Percentiles rank a stretch among this genome's conserved stretches.
phyloP scores from a whole-genome alignment of 92 coral and sea anemone genomes.

The Isaurus tuberculatus region DNA sequence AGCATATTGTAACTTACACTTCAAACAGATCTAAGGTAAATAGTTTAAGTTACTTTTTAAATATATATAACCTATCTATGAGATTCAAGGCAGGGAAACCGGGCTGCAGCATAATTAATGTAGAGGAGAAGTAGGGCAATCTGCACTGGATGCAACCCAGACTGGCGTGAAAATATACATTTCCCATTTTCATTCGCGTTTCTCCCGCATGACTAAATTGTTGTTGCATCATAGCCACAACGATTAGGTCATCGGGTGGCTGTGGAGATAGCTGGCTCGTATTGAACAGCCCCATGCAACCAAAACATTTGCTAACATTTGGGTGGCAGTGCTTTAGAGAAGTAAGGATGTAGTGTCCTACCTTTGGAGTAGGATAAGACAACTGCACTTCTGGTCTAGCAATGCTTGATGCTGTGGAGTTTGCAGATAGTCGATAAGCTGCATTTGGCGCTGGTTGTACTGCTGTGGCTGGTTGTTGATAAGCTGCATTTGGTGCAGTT shows the following conservation, averaged over 20 bases:
- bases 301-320: constrained; percentile 33
- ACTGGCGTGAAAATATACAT: constrained; percentile 49
- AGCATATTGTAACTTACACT: background rate
- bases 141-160: constrained; percentile 26
- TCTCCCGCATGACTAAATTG: constrained; percentile 23
- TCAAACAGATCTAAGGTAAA: background rate
- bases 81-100: background rate
- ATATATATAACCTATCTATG: background rate
- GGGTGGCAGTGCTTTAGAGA: constrained; percentile 43
- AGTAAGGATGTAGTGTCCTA: constrained; percentile 14
- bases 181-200: constrained; percentile 27
- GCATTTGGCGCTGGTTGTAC: background rate
- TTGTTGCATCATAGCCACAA: constrained; percentile 34
- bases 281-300: constrained; percentile 33
- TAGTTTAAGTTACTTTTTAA: background rate
- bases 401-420: constrained; percentile 9
- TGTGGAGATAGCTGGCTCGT: constrained; percentile 17
- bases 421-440: background rate
- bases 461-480: constrained; percentile 8
- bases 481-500: constrained; percentile 7
- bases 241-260: constrained; percentile 37
- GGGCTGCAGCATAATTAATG: background rate
- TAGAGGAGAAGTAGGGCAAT: constrained; percentile 28
- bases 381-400: constrained; percentile 12
- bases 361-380: constrained; percentile 9